phyloP scores from a whole-genome alignment of 2,797 vertebrate genomes.

The Sebastes taczanowskii region DNA sequence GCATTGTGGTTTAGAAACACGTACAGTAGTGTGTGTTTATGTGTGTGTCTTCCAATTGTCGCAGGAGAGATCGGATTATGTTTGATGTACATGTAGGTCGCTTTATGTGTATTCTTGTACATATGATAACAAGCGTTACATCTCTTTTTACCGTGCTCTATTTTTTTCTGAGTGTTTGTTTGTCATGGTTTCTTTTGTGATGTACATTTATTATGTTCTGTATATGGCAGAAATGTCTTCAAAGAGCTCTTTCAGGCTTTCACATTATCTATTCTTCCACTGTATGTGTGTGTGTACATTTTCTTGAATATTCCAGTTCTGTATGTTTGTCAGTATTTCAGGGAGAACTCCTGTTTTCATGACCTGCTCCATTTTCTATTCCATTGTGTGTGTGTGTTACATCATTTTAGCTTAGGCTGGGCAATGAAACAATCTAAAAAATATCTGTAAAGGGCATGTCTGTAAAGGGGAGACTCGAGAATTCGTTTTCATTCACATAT shows the following conservation, averaged over 20 bases:
- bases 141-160: neutral
- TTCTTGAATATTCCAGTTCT: neutral
- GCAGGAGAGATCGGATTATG: neutral
- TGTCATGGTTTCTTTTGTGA: neutral
- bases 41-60: neutral
- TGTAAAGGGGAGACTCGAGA: too few relatives aligned
- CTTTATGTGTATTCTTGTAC: neutral
- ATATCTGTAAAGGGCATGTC: too few relatives aligned
- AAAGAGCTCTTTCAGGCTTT: neutral
- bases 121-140: neutral
- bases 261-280: neutral
- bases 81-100: slow-evolving; percentile 16
- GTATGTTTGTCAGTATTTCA: slow-evolving; percentile 10
- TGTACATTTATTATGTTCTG: slow-evolving; percentile 3
- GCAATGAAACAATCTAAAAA: too few relatives aligned
- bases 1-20: slow-evolving; percentile 21
- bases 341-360: neutral
- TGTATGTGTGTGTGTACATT: neutral
- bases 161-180: neutral
- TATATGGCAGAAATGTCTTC: neutral
- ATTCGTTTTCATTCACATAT: too few relatives aligned
- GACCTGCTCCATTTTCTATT: neutral
- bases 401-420: neutral
- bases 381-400: neutral
- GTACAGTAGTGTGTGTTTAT: neutral